Percentiles rank a stretch among this genome's conserved stretches.
Conservation (phyloP, 2,888 invertebrate genomes). For the Cerceris ruficornis region DNA sequence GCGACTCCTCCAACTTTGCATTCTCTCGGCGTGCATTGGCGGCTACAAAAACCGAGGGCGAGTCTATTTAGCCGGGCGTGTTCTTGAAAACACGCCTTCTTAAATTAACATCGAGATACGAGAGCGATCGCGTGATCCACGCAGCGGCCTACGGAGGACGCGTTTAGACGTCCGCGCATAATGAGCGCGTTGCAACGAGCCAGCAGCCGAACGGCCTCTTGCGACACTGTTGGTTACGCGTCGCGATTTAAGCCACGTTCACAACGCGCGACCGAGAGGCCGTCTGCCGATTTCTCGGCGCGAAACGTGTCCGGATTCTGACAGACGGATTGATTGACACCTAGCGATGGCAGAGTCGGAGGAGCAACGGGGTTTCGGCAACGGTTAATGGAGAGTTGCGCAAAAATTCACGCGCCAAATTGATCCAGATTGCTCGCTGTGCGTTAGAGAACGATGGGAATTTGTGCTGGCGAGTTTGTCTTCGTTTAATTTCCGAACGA, state of each 20-base stretch:
- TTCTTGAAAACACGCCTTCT: constrained; percentile 31
- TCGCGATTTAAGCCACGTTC: constrained; percentile 30
- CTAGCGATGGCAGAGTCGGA: too few relatives aligned
- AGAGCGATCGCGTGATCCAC: constrained; percentile 39
- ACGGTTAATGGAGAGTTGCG: too few relatives aligned
- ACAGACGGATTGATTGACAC: too few relatives aligned
- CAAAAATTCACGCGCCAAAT: too few relatives aligned
- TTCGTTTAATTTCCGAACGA: too few relatives aligned
- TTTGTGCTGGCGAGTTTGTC: too few relatives aligned
- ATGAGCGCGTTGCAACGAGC: constrained; percentile 55
- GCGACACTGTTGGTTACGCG: constrained; percentile 45
- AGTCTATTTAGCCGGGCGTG: constrained; percentile 11
- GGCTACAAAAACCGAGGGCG: constrained; percentile 9
- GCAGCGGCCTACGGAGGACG: constrained; percentile 24
- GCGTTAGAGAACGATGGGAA: too few relatives aligned
- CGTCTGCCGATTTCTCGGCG: too few relatives aligned
- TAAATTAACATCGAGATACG: constrained; percentile 40
- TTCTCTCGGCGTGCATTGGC: background rate
- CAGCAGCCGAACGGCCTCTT: constrained; percentile 55
- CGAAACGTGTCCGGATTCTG: too few relatives aligned
- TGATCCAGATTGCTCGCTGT: too few relatives aligned
- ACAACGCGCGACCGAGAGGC: background rate
- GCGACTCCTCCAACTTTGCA: constrained; percentile 2
- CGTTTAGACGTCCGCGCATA: constrained; percentile 65
- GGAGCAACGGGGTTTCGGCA: too few relatives aligned